phyloP scores from a whole-genome alignment of 2,888 invertebrate species.

The Alsophila aescularia region DNA sequence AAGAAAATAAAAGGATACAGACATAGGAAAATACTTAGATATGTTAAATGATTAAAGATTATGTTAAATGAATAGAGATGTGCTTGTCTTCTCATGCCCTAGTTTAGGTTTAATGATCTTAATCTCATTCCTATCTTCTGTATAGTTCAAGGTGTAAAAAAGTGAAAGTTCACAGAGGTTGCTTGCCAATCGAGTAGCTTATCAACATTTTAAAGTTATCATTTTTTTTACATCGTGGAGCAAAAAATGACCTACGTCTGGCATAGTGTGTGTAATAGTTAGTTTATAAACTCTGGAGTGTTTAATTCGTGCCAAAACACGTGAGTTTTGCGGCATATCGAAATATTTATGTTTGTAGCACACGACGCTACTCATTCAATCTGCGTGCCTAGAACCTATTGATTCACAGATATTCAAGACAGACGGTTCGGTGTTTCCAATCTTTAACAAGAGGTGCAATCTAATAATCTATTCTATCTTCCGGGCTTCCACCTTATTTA shows the following conservation, averaged over 20 bases:
- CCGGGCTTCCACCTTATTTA: conserved; percentile 8
- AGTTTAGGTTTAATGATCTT: conserved; percentile 1
- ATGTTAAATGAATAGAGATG: neutral
- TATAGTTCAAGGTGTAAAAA: neutral
- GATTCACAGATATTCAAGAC: no score
- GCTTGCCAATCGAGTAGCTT: conserved; percentile 6
- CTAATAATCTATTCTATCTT: conserved; percentile 1
- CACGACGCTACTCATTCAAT: no score
- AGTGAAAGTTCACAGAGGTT: neutral
- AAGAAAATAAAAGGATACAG: no score
- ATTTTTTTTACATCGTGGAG: conserved; percentile 8
- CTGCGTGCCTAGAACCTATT: no score
- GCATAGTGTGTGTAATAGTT: no score
- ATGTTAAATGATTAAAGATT: no score
- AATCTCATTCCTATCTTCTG: conserved; percentile 1
- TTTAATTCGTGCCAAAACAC: no score
- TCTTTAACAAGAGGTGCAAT: neutral
- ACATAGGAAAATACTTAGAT: no score
- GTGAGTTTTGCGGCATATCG: no score
- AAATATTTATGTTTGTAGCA: no score
- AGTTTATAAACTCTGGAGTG: no score
- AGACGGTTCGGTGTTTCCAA: no score
- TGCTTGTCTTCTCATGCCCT: neutral
- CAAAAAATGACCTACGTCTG: conserved; percentile 3
- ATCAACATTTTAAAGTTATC: conserved; percentile 1